Conservation (phyloP, 2,888 invertebrate species). For the Acanthacorydalis orientalis region DNA sequence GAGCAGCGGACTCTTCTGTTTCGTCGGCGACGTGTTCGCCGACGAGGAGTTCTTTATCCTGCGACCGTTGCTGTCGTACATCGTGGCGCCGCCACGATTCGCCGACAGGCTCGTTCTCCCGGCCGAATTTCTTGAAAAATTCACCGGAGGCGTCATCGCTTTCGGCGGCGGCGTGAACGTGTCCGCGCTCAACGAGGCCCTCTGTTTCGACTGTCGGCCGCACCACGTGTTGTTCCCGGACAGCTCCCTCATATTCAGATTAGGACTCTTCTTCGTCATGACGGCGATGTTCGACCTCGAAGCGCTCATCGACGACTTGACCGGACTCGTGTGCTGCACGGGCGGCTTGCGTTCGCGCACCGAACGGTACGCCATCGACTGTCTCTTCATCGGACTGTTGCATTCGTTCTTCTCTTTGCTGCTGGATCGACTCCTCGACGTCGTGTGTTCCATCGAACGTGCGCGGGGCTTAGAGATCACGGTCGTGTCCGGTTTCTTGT, state of each 20-base stretch:
- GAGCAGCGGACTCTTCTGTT: constrained; percentile 43
- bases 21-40: constrained; percentile 42
- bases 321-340: constrained; percentile 30
- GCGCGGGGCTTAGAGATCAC: constrained; percentile 8
- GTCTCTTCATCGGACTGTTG: constrained; percentile 20
- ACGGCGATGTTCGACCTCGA: constrained; percentile 17
- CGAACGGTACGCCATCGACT: constrained; percentile 24
- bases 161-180: constrained; percentile 34
- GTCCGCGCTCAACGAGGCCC: constrained; percentile 39
- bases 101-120: constrained; percentile 32
- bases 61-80: constrained; percentile 30
- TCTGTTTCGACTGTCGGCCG: constrained; percentile 34
- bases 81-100: constrained; percentile 18
- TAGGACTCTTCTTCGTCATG: constrained; percentile 31
- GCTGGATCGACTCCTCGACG: constrained; percentile 30
- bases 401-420: constrained; percentile 23
- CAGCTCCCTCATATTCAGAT: constrained; percentile 29
- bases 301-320: constrained; percentile 27
- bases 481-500: constrained; percentile 26
- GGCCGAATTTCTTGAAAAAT: constrained; percentile 17
- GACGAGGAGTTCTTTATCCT: constrained; percentile 30
- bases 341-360: constrained; percentile 28
- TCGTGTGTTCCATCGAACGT: constrained; percentile 15
- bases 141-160: constrained; percentile 16
- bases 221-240: constrained; percentile 52